Evolutionary conservation across 1,140 invertebrate species (phyloP), one percentile per base, ranked within the genome.

Genomic region (Leptinotarsa undecemlineata): DNA sequence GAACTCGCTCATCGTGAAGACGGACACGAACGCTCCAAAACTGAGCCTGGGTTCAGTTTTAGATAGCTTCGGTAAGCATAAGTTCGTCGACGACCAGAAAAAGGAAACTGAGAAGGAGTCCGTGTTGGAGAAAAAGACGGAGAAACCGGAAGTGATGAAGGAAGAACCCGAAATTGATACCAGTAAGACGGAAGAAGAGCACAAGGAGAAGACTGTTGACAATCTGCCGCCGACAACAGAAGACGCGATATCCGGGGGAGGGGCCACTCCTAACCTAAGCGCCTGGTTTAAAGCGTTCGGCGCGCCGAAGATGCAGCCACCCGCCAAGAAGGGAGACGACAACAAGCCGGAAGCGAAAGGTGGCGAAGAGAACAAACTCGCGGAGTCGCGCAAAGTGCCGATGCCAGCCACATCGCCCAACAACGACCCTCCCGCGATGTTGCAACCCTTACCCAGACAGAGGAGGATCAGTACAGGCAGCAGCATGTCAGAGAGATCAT

Each of bases 251-350:
- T 57, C 51, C 51, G 51, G 51, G n/a, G 78, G 79, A 63, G 80
- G 80, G 70, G 91, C 92, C 19, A 95, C 93, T 68, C 94, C 95
- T 1, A 95, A 96, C 86, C 87, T 95, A 61, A 95, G 93, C 84
- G 95, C 94, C 15, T 96, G 94, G 95, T 93, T 96, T 70, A 95
- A 95, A 85, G 94, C 94, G 1, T 96, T 96, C 84, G 94, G 95
- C 60, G 92, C 91, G 0, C 94, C 94, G 6, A 95, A 91, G 80
- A 78, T 85, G 21, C 82, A 78, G 57, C 74, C 80, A 6, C 71
- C 75, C 2, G 74, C 74, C 60, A 81, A 90, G 84, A 87, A 87
- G 48, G 79, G 73, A 19, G 85, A 86, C 26, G 82, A 83, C 51
- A 33, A 33, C 6, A 83, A 86, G 63, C 70, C 79, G 4, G 87